These are phyloP conservation scores for Cheilosia vernalis DNA, from an alignment of 2,888 invertebrate genomes.

Conservation along the genomic window DNA sequence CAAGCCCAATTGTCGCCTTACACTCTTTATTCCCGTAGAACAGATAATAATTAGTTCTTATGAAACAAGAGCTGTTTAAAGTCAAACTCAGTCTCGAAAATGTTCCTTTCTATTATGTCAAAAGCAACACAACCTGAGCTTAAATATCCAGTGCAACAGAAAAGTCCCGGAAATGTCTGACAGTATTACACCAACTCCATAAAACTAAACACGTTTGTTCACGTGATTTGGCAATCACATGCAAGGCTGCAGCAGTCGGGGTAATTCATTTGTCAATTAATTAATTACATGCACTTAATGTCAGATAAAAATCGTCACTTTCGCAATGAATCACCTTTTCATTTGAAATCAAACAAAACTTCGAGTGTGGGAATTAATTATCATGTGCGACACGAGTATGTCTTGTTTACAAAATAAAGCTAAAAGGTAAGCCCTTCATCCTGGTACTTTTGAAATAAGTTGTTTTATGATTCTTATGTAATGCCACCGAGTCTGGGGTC, in stretches of 20 bases:
- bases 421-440: background rate
- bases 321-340: constrained; percentile 8
- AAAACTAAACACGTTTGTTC: constrained; percentile 31
- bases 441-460: background rate
- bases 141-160: background rate
- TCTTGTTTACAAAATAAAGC: background rate
- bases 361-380: constrained; percentile 11
- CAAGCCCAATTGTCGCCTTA: no score
- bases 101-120: background rate
- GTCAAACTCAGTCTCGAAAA: no score
- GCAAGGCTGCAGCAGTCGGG: background rate
- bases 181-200: no score
- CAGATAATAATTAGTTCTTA: no score
- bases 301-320: constrained; percentile 23
- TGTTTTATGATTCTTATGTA: background rate
- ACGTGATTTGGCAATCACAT: constrained; percentile 27
- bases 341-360: background rate
- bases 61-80: no score
- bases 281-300: constrained; percentile 30
- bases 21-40: no score
- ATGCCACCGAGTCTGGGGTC: background rate
- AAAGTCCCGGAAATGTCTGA: constrained; percentile 24
- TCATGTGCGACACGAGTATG: background rate
- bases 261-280: constrained; percentile 27
- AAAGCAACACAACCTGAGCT: background rate